Conservation (phyloP, 2,113 vertebrate genomes). For the Corythaixoides concolor region DNA sequence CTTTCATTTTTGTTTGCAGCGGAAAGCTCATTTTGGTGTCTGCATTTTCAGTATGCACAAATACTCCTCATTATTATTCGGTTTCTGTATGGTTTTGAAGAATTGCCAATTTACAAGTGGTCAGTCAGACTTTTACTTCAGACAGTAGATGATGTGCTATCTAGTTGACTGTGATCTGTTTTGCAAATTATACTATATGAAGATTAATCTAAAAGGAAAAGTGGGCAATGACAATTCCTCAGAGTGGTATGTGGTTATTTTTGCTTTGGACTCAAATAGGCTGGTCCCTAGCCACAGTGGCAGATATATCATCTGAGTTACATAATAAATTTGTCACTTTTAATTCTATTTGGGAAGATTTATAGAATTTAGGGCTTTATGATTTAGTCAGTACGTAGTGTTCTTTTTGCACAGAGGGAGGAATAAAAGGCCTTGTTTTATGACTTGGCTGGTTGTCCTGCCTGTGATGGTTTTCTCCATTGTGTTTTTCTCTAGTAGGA, state of each 20-base stretch:
- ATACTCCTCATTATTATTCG: neutral
- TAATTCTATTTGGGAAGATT: conserved; percentile 34
- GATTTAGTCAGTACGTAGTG: neutral
- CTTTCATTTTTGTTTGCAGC: neutral
- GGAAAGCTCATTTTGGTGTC: neutral
- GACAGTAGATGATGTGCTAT: neutral
- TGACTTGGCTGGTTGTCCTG: neutral
- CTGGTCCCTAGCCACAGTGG: neutral
- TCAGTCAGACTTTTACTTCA: neutral
- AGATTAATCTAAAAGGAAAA: neutral
- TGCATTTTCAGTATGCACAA: neutral
- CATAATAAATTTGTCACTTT: conserved; percentile 25
- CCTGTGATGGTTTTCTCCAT: conserved; percentile 9
- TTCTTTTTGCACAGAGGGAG: conserved; percentile 25
- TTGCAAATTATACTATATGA: neutral
- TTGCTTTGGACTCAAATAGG: conserved; percentile 17
- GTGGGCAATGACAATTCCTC: neutral
- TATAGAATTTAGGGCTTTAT: conserved; percentile 37
- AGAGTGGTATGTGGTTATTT: neutral
- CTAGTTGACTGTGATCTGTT: neutral
- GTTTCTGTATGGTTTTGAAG: neutral
- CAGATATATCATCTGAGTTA: neutral
- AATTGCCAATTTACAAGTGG: neutral
- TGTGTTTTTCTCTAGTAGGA: neutral
- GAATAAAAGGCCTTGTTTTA: conserved; percentile 28